Conservation (phyloP, 2,113 vertebrate species). For the Loxodonta africana region DNA sequence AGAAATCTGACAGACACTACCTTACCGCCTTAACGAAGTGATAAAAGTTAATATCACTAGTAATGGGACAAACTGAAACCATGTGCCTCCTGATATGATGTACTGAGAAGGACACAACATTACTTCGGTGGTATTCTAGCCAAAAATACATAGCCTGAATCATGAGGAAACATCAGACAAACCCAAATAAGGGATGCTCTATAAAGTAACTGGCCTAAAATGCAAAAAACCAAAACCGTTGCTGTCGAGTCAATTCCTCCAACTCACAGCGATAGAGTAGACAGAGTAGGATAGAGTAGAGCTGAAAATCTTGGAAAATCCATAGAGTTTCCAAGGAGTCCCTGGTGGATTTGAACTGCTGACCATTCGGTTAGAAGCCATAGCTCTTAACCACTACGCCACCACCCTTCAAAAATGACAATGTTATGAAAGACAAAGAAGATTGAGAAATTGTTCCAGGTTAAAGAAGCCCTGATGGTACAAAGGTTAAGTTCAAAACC, state of each 20-base stretch:
- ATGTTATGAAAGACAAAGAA: background rate
- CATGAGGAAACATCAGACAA: background rate
- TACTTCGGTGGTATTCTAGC: background rate
- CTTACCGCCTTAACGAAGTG: background rate
- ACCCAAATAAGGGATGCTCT: background rate
- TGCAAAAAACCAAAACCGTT: too few relatives aligned
- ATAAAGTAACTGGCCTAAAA: background rate
- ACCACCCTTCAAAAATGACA: constrained; percentile 27
- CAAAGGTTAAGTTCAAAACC: background rate
- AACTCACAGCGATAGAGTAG: too few relatives aligned
- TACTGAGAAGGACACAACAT: background rate
- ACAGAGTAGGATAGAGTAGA: too few relatives aligned
- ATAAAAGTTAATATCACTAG: background rate
- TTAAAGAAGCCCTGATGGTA: too few relatives aligned
- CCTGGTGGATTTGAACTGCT: too few relatives aligned
- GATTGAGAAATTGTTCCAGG: too few relatives aligned
- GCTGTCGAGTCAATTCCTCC: too few relatives aligned
- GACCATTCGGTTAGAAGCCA: too few relatives aligned
- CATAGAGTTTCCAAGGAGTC: too few relatives aligned
- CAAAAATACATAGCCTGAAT: background rate
- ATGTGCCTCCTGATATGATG: background rate
- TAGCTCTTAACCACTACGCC: too few relatives aligned
- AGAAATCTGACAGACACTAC: background rate
- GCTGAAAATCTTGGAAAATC: too few relatives aligned
- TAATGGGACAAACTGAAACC: background rate